Percentiles rank a stretch among this genome's conserved stretches.
phyloP scores from a whole-genome alignment of 1,140 invertebrate genomes.

The Cepaea nemoralis region DNA sequence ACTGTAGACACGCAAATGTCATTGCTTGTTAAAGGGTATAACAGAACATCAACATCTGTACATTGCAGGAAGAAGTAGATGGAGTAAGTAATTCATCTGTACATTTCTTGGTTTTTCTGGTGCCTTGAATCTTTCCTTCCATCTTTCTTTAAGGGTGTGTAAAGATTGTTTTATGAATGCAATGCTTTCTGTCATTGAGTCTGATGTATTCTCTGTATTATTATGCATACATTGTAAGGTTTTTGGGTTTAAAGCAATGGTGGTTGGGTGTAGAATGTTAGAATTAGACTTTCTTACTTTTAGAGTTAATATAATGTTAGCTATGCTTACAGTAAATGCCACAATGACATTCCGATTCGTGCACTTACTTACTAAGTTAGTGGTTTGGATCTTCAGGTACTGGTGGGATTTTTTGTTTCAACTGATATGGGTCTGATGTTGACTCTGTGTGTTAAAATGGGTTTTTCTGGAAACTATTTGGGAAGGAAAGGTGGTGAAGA shows the following conservation, averaged over 20 bases:
- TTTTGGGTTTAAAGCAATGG: not conserved
- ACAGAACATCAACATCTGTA: not conserved
- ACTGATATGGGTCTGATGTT: too few relatives aligned
- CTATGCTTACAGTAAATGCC: too few relatives aligned
- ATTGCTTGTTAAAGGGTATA: not conserved
- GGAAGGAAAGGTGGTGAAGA: too few relatives aligned
- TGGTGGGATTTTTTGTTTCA: too few relatives aligned
- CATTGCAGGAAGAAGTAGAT: slow-evolving; percentile 37
- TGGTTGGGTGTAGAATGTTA: not conserved
- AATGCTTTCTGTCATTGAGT: not conserved
- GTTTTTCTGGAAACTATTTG: too few relatives aligned
- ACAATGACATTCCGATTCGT: too few relatives aligned
- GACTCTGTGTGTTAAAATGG: too few relatives aligned
- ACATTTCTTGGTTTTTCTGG: not conserved
- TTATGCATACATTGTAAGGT: not conserved
- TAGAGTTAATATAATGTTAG: too few relatives aligned
- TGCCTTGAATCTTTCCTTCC: not conserved
- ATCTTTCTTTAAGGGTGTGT: not conserved
- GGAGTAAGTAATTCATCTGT: slow-evolving; percentile 28
- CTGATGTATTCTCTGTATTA: not conserved
- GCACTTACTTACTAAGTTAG: too few relatives aligned
- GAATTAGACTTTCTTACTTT: not conserved
- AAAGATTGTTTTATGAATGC: not conserved
- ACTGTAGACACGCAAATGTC: not conserved
- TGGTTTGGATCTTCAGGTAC: too few relatives aligned